Base-by-base conservation (phyloP, 2,797 vertebrate species). In the Leuciscus waleckii region DNA sequence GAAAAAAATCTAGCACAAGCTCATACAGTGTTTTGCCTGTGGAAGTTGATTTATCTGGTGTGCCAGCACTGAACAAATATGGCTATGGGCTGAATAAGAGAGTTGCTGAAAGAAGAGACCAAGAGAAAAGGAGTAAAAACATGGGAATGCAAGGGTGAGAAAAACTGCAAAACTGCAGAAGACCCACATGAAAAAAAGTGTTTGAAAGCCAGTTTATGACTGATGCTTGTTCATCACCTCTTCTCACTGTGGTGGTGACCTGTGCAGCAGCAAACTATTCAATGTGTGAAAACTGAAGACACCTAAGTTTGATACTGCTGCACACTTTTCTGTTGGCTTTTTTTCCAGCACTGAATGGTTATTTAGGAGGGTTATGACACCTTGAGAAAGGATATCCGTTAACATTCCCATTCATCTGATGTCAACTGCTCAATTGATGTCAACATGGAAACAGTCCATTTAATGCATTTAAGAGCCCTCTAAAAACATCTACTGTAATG, bases 11-110 rank as follows among this genome's bases (percentile, higher is more conserved):
- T 85, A 89, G 61, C 39, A 67, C 32, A 79, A 82, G 74, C 80
- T 82, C 86, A 85, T 79, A 84, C 77, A 82, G 65, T 83, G 80
- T 85, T 89, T 86, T 43, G 75, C 65, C 67, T 65, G 86, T 79
- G 70, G 58, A 87, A 84, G 54, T 83, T 87, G 84, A 88, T 90
- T 88, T 85, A 82, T 82, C 68, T 43, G 35, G 61, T 76, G 37
- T 63, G 58, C 67, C 9, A 79, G 54, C 41, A 19, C 71, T 70
- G 70, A 83, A 87, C 61, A 84, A 81, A 88, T 74, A 85, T 76
- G 83, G 56, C 49, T n/a, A 77, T 8, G 16, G 69, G 61, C 65
- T 79, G 58, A 78, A 37, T 58, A 70, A 10, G 67, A 16, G n/a
- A 67, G 29, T 49, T 68, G 26, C 46, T 32, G 29, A 29, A 68